phyloP scores from a whole-genome alignment of 2,888 invertebrate genomes.

The Azorinus chamasolen region DNA sequence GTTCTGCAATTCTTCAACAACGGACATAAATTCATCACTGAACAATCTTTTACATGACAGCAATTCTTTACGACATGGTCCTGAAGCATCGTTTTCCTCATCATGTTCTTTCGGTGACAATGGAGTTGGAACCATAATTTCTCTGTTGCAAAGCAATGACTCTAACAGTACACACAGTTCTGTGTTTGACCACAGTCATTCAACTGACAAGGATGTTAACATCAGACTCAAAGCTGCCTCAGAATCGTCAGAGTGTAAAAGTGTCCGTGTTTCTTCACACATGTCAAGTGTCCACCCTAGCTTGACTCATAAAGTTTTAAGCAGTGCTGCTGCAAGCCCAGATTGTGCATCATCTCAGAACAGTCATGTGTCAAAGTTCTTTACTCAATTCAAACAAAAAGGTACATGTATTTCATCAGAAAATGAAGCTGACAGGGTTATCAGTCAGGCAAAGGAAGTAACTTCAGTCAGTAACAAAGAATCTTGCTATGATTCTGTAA shows the following conservation, averaged over 20 bases:
- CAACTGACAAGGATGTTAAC: too few species aligned
- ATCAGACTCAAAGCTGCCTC: too few species aligned
- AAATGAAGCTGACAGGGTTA: too few species aligned
- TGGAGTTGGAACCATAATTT: conserved; percentile 44
- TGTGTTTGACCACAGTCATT: too few species aligned
- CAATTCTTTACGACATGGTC: not conserved
- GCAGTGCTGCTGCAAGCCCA: too few species aligned
- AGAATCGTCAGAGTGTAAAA: too few species aligned
- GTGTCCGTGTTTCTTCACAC: not conserved
- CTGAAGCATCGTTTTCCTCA: conserved; percentile 48
- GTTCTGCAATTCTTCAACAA: too few species aligned
- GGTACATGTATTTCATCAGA: too few species aligned
- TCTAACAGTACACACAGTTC: conserved; percentile 1
- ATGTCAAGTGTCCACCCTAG: not conserved
- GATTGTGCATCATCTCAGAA: too few species aligned
- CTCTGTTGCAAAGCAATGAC: conserved; percentile 38
- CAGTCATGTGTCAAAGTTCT: too few species aligned
- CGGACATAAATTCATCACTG: not conserved
- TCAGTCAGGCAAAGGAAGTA: not conserved
- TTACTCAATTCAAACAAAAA: too few species aligned
- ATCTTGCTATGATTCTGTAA: conserved; percentile 19
- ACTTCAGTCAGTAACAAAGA: not conserved
- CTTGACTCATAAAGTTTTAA: not conserved
- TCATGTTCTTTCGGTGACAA: conserved; percentile 58
- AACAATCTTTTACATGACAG: not conserved